Evolutionary conservation across 2,888 invertebrate genomes (phyloP).

Genomic region (Dinocampus coccinellae): DNA sequence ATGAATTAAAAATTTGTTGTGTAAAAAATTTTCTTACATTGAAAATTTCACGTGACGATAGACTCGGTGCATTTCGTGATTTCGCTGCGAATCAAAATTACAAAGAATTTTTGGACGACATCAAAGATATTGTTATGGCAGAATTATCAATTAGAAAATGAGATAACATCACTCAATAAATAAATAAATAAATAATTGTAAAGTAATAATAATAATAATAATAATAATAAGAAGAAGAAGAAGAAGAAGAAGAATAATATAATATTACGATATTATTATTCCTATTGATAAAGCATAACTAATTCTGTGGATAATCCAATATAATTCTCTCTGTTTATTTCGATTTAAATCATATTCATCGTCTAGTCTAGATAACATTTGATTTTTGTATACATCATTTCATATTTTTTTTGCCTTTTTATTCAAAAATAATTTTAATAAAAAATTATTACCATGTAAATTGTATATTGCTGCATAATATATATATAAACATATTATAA

Average conservation of each 20-base stretch:
- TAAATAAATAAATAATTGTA: background rate
- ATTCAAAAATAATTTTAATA: background rate
- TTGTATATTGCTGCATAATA: slow-evolving; percentile 25
- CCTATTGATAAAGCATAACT: background rate
- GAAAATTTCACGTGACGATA: slow-evolving; percentile 53
- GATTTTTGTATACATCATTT: slow-evolving; percentile 11
- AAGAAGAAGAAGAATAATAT: too few relatives aligned
- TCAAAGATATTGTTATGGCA: slow-evolving; percentile 51
- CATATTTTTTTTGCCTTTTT: slow-evolving; percentile 18
- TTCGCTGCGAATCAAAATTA: slow-evolving; percentile 54
- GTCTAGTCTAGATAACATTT: slow-evolving; percentile 25
- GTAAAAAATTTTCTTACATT: slow-evolving; percentile 60
- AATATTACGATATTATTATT: background rate
- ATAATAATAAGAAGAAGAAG: too few relatives aligned
- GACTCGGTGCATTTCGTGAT: slow-evolving; percentile 57
- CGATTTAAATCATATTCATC: background rate
- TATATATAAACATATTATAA: too few relatives aligned
- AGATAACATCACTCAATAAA: background rate
- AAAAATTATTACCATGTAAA: slow-evolving; percentile 2
- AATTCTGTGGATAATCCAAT: background rate
- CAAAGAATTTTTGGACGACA: slow-evolving; percentile 58
- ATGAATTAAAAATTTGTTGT: slow-evolving; percentile 58
- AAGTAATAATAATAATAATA: background rate
- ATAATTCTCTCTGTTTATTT: background rate
- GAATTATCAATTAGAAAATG: slow-evolving; percentile 21